A percentile compares a stretch with the other conserved stretches of the same genome.
Conservation (phyloP, 1,140 invertebrate genomes). For the Drosophila virilis region DNA sequence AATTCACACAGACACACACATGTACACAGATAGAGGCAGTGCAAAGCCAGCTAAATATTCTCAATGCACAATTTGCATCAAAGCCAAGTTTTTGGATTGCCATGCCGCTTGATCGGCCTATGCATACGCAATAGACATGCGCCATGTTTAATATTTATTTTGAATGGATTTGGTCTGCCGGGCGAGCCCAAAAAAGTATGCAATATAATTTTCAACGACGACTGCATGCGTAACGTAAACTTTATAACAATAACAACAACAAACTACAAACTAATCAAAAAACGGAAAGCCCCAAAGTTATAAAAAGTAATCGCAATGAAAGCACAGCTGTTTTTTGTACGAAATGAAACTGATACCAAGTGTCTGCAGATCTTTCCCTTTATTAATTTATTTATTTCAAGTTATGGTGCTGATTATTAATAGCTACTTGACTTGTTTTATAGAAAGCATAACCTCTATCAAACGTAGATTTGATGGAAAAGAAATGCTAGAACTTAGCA, state of each 20-base stretch:
- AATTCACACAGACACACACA: slow-evolving; percentile 3
- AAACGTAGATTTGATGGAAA: background rate
- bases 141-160: background rate
- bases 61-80: slow-evolving; percentile 30
- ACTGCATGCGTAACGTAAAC: slow-evolving; percentile 51
- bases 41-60: slow-evolving; percentile 9
- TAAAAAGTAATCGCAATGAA: too few relatives aligned
- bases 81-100: slow-evolving; percentile 6
- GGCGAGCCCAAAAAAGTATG: slow-evolving; percentile 34
- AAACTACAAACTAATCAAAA: slow-evolving; percentile 22
- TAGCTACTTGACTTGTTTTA: background rate
- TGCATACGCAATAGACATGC: background rate
- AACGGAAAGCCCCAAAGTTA: background rate
- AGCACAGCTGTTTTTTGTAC: too few relatives aligned
- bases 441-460: background rate
- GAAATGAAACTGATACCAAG: too few relatives aligned
- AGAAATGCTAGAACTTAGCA: background rate
- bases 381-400: too few relatives aligned
- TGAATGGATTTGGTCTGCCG: background rate
- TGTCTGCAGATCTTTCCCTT: too few relatives aligned
- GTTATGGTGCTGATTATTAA: too few relatives aligned
- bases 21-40: slow-evolving; percentile 7
- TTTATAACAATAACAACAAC: slow-evolving; percentile 36
- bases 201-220: slow-evolving; percentile 29
- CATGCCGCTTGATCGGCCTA: slow-evolving; percentile 5